A percentile compares a stretch with the other conserved stretches of the same genome.
phyloP scores from a whole-genome alignment of 2,888 invertebrate genomes.

The Apodemia mormo region DNA sequence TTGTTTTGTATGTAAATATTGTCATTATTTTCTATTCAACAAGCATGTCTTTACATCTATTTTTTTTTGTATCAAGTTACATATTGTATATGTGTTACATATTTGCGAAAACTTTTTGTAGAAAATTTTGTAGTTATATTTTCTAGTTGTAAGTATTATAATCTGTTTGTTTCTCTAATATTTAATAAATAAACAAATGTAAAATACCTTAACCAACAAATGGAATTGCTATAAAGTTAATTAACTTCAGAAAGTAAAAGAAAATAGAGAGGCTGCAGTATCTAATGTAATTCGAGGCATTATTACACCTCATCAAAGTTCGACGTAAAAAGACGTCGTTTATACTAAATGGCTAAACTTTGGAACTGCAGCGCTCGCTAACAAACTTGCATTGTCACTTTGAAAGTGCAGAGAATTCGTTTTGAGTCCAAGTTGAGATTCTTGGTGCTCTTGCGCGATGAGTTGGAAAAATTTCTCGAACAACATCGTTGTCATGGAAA shows the following conservation, averaged over 20 bases:
- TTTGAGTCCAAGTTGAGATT: slow-evolving; percentile 28
- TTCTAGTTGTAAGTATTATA: too few species aligned
- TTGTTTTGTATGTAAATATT: too few species aligned
- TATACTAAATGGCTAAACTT: slow-evolving; percentile 34
- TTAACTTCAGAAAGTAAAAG: slow-evolving; percentile 8
- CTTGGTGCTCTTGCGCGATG: slow-evolving; percentile 23
- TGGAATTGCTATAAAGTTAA: not conserved
- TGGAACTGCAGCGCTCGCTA: slow-evolving; percentile 33
- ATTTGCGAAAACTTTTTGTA: too few species aligned
- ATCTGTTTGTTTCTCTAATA: too few species aligned
- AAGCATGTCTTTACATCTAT: too few species aligned
- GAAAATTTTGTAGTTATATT: too few species aligned
- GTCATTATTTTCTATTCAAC: too few species aligned
- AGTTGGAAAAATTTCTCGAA: slow-evolving; percentile 25
- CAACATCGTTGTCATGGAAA: slow-evolving; percentile 19
- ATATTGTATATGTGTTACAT: too few species aligned
- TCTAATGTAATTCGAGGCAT: slow-evolving; percentile 24
- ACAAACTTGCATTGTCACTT: slow-evolving; percentile 37
- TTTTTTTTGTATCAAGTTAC: too few species aligned
- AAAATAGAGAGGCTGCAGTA: slow-evolving; percentile 19
- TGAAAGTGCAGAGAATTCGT: slow-evolving; percentile 36
- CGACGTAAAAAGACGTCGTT: slow-evolving; percentile 32
- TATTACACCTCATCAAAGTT: slow-evolving; percentile 31
- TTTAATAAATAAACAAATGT: too few species aligned
- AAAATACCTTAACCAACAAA: not conserved